These are phyloP conservation scores for Pocota personata DNA, from an alignment of 2,888 invertebrate genomes.

Conservation along the genomic window DNA sequence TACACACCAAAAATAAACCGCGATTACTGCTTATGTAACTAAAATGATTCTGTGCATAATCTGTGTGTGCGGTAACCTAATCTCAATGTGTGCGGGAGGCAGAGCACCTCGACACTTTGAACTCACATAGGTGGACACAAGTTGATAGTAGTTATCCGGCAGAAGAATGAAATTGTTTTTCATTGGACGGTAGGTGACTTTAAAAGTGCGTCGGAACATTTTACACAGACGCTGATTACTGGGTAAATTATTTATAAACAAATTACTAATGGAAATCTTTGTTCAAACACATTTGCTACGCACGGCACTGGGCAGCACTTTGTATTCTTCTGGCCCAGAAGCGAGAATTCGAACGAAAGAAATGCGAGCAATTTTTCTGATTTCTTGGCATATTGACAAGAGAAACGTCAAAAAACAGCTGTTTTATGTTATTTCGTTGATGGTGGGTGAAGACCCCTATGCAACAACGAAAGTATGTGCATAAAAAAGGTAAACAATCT, in stretches of 20 bases:
- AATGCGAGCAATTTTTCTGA: slow-evolving; percentile 48
- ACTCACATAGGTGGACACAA: slow-evolving; percentile 83
- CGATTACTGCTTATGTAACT: slow-evolving; percentile 46
- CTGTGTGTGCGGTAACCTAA: slow-evolving; percentile 71
- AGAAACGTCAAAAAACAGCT: slow-evolving; percentile 64
- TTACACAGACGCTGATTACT: slow-evolving; percentile 4
- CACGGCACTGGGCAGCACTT: slow-evolving; percentile 48
- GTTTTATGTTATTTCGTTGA: slow-evolving; percentile 46
- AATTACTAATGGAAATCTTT: slow-evolving; percentile 42
- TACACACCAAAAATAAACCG: slow-evolving; percentile 3
- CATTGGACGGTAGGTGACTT: slow-evolving; percentile 81
- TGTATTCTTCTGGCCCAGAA: neutral
- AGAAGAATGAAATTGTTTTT: slow-evolving; percentile 81
- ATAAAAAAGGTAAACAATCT: slow-evolving; percentile 48
- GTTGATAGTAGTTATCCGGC: slow-evolving; percentile 81
- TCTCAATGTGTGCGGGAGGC: slow-evolving; percentile 76
- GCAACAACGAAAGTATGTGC: slow-evolving; percentile 34
- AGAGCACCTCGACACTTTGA: slow-evolving; percentile 30
- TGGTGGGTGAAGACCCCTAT: neutral
- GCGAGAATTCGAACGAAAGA: slow-evolving; percentile 5
- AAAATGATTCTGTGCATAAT: slow-evolving; percentile 15
- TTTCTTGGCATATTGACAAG: slow-evolving; percentile 58
- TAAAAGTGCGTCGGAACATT: slow-evolving; percentile 83
- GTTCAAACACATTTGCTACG: slow-evolving; percentile 45
- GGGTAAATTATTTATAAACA: slow-evolving; percentile 58